Conservation (phyloP, 2,797 vertebrate species). For the Schizothorax lantsangensis region DNA sequence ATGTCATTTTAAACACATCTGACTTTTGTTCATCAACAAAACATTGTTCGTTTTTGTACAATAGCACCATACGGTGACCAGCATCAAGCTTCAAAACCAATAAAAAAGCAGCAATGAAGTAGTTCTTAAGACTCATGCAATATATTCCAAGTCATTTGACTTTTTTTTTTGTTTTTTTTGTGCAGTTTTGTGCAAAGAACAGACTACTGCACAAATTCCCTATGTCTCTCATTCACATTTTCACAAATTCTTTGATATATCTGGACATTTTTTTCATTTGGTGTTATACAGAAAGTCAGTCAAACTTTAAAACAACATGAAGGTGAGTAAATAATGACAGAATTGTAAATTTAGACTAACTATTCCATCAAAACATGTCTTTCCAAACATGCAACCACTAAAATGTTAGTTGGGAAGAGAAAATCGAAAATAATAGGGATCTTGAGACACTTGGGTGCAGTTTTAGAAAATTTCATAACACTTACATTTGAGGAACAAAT, state of each 20-base stretch:
- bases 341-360: not conserved
- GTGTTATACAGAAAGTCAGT: not conserved
- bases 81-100: not conserved
- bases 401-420: slow-evolving; percentile 25
- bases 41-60: not conserved
- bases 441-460: slow-evolving; percentile 28
- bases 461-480: not conserved
- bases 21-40: not conserved
- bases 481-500: not conserved
- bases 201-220: not conserved
- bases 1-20: not conserved
- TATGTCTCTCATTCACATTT: not conserved
- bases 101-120: not conserved
- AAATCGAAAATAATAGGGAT: not conserved
- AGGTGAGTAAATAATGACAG: not conserved
- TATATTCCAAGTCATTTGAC: not conserved
- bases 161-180: not conserved
- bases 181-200: not conserved
- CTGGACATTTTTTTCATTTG: not conserved
- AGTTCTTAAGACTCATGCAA: not conserved
- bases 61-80: not conserved
- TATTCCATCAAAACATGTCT: not conserved
- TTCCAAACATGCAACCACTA: not conserved
- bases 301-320: slow-evolving; percentile 1
- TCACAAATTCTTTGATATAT: not conserved